Base-by-base conservation (phyloP, 2,797 vertebrate species). In the Etheostoma nigrum region DNA sequence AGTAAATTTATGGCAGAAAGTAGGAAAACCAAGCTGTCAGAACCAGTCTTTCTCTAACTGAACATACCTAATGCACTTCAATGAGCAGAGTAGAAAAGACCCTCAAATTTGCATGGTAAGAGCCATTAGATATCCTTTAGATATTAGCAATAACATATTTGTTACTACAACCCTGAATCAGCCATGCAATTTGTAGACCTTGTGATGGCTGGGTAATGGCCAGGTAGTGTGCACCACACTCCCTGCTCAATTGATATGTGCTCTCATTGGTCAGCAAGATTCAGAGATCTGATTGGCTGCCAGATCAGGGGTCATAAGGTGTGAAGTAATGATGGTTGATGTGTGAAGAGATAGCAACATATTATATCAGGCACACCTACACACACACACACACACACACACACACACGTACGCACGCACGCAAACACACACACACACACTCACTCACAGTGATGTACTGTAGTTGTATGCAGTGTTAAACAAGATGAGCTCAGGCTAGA, bases 281-380 rank as follows among this genome's bases (percentile, higher is more conserved):
- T 63, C 30, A 68, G 73, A 78, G 85, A 90, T 86, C 87, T 94
- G 91, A 90, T 94, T 79, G 93, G 72, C 88, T 91, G 83, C 87
- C 64, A 88, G 89, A 62, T 82, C 72, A 81, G 79, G 78, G 84
- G 88, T 83, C 94, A 94, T 88, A 92, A 89, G 75, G 75, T 86
- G 25, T 80, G 72, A 61, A 72, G 79, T 91, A 76, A 81, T 88
- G 81, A 83, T 79, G 77, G 80, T 62, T 79, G 78, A 85, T 82
- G 78, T 86, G 52, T 63, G 86, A 82, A 80, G 79, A 90, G 85
- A 88, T 86, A 75, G 86, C 72, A 67, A 81, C 88, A 86, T 86
- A 86, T 83, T 67, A 72, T 68, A 74, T 82, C 69, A 81, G 53
- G 53, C 74, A 53, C 60, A 40, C 36, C 11, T 9, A 40, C 36